Conservation (phyloP, 2,113 vertebrate species). For the Chaetodon auriga region DNA sequence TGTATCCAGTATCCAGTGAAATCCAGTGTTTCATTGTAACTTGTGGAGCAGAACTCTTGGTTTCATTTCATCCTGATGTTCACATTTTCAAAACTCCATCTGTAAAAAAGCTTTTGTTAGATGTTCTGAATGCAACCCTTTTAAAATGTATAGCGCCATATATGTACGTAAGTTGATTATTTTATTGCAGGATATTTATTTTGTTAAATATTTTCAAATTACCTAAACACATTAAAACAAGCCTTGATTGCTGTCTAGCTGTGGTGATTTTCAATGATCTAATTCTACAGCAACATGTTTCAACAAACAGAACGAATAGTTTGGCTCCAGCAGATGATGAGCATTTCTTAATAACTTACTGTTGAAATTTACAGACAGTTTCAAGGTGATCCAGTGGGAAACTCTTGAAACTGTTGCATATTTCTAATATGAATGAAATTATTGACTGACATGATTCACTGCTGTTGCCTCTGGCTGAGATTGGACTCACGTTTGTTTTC, state of each 20-base stretch:
- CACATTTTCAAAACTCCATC: neutral
- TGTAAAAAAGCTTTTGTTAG: conserved; percentile 1
- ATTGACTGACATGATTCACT: neutral
- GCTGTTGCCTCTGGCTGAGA: neutral
- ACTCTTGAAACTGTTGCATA: neutral
- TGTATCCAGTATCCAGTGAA: neutral
- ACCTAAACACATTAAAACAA: conserved; percentile 24
- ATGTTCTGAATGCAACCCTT: conserved; percentile 1
- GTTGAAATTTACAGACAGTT: neutral
- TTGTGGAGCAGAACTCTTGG: neutral
- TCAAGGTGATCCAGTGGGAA: neutral
- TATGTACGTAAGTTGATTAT: conserved; percentile 8
- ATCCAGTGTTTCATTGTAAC: neutral
- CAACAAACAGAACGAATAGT: neutral
- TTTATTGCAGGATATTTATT: conserved; percentile 46
- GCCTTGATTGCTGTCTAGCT: neutral
- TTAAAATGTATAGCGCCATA: conserved; percentile 6
- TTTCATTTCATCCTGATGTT: neutral
- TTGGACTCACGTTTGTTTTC: neutral
- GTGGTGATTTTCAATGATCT: neutral
- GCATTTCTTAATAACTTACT: neutral
- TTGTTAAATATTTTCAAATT: conserved; percentile 10
- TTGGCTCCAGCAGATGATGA: neutral
- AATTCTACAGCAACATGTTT: too few relatives aligned
- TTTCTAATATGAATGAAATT: neutral